These are phyloP conservation scores for Eilema griseolum DNA, from an alignment of 2,888 invertebrate genomes.

Conservation along the genomic window DNA sequence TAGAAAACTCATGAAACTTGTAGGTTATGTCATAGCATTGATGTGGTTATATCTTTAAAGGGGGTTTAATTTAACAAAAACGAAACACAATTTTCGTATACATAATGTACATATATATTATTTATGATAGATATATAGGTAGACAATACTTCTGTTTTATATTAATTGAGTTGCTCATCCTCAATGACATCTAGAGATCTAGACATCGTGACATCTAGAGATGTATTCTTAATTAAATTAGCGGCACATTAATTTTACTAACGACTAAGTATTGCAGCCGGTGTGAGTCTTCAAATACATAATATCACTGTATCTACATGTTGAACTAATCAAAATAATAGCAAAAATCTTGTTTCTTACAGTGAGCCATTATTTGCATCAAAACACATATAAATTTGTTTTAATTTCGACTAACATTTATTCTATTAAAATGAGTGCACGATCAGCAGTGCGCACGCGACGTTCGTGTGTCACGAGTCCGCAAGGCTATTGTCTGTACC, in stretches of 20 bases:
- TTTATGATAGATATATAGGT: neutral
- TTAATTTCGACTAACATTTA: neutral
- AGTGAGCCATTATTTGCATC: neutral
- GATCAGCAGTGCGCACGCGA: constrained; percentile 37
- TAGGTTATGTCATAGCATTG: no score
- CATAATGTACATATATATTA: neutral
- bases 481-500: constrained; percentile 75
- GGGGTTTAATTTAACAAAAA: no score
- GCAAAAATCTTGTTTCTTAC: neutral
- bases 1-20: no score
- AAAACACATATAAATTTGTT: neutral
- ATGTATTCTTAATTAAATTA: neutral
- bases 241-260: neutral
- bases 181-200: constrained; percentile 3
- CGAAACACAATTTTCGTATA: neutral
- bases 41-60: no score
- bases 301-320: neutral
- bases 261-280: neutral
- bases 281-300: neutral
- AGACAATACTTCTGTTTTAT: neutral
- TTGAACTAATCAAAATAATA: neutral
- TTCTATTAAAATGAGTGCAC: constrained; percentile 39
- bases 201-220: no score
- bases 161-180: neutral
- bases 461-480: constrained; percentile 63